Percentiles rank a stretch among this genome's conserved stretches.
These are phyloP conservation scores for Lordiphosa clarofinis DNA, from an alignment of 1,140 invertebrate genomes.

Conservation along the genomic window DNA sequence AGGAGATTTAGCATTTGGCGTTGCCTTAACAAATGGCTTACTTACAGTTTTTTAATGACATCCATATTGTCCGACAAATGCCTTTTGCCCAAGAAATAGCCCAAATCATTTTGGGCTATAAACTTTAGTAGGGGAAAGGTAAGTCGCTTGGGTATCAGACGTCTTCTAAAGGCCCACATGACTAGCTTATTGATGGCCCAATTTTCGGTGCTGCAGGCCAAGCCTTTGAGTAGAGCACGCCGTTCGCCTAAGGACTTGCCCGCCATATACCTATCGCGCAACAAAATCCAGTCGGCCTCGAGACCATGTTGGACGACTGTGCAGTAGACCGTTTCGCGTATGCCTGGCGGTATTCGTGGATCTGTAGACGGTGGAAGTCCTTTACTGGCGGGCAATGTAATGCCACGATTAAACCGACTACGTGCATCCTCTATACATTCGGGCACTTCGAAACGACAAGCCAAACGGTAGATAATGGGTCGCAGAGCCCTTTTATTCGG, in stretches of 20 bases:
- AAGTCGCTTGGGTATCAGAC: constrained; percentile 1
- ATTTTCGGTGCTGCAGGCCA: constrained; percentile 86
- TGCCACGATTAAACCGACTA: constrained; percentile 78
- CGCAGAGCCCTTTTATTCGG: background rate
- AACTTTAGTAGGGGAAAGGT: background rate
- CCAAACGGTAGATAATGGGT: constrained; percentile 66
- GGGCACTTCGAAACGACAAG: constrained; percentile 82
- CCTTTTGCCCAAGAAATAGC: constrained; percentile 4
- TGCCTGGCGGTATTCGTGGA: constrained; percentile 84
- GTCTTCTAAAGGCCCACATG: constrained; percentile 81
- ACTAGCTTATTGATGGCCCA: constrained; percentile 86
- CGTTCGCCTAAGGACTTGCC: constrained; percentile 85
- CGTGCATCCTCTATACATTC: constrained; percentile 83
- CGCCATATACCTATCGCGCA: constrained; percentile 85
- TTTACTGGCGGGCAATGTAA: too few relatives aligned
- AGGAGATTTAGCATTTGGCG: background rate
- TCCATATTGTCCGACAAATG: background rate
- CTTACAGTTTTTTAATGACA: constrained; percentile 7
- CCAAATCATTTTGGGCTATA: constrained; percentile 4
- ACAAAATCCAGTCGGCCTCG: constrained; percentile 88
- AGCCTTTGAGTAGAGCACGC: constrained; percentile 82
- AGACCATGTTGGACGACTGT: constrained; percentile 86
- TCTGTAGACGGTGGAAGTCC: constrained; percentile 43
- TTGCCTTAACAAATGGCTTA: background rate
- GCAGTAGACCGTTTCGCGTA: constrained; percentile 87